Percentiles rank a stretch among this genome's conserved stretches.
phyloP scores from a whole-genome alignment of 2,888 invertebrate species.

The Agriotes lineatus region DNA sequence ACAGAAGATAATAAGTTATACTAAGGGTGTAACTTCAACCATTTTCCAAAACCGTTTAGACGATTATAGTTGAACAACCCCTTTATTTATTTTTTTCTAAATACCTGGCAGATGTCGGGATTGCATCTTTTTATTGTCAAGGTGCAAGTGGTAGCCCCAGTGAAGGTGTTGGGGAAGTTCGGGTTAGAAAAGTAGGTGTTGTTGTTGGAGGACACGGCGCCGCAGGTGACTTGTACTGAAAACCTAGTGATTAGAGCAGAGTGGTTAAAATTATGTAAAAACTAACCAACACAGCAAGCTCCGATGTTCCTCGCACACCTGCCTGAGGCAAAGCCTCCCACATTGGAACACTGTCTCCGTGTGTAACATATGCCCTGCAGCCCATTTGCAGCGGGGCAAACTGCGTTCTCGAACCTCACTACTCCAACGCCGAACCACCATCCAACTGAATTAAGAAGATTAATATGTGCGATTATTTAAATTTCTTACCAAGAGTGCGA shows the following conservation, averaged over 20 bases:
- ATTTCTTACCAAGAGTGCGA: no score
- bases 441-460: no score
- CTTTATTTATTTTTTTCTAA: no score
- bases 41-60: no score
- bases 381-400: constrained; percentile 74
- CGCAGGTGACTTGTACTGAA: constrained; percentile 80
- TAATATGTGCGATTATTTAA: not conserved
- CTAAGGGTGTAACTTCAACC: no score
- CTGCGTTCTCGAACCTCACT: constrained; percentile 80
- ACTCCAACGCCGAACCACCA: constrained; percentile 65
- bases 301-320: constrained; percentile 80
- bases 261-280: not conserved
- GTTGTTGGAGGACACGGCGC: constrained; percentile 77
- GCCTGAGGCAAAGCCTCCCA: constrained; percentile 79
- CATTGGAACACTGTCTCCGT: constrained; percentile 77
- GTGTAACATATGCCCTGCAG: constrained; percentile 85
- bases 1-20: no score
- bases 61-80: no score
- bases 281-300: constrained; percentile 83
- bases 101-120: constrained; percentile 75
- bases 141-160: constrained; percentile 78
- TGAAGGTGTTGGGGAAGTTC: constrained; percentile 78
- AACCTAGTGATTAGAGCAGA: constrained; percentile 44
- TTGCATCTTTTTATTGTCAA: constrained; percentile 80
- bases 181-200: constrained; percentile 88